These are phyloP conservation scores for Chromis chromis DNA, from an alignment of 2,797 vertebrate species.

Conservation along the genomic window DNA sequence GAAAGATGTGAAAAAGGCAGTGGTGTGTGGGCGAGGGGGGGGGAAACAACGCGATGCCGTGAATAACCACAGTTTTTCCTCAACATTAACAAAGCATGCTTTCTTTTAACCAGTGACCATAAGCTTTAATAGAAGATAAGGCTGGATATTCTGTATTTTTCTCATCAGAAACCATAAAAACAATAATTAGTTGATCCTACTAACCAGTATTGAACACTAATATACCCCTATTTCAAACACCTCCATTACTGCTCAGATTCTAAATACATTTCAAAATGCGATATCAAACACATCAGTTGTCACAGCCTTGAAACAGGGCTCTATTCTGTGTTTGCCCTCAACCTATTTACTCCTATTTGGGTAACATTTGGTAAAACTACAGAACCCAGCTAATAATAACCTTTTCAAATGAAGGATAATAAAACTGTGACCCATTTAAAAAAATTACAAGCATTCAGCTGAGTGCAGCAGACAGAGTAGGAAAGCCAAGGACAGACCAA, in stretches of 20 bases:
- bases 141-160: not conserved
- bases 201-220: not conserved
- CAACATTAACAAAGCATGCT: not conserved
- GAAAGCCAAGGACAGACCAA: not conserved
- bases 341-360: not conserved
- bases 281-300: not conserved
- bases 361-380: not conserved
- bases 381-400: not conserved
- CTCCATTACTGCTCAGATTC: not conserved
- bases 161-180: not conserved
- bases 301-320: too few relatives aligned
- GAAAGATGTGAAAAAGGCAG: not conserved
- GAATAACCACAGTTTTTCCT: too few relatives aligned
- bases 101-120: not conserved
- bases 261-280: too few relatives aligned
- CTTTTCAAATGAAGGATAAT: too few relatives aligned
- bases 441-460: not conserved
- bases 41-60: too few relatives aligned
- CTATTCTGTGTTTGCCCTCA: too few relatives aligned
- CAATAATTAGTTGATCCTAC: not conserved
- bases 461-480: not conserved
- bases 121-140: not conserved
- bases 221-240: not conserved
- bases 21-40: not conserved
- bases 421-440: conserved; percentile 4